Evolutionary conservation across 2,888 invertebrate genomes (phyloP).

Genomic region (Plusia festucae): DNA sequence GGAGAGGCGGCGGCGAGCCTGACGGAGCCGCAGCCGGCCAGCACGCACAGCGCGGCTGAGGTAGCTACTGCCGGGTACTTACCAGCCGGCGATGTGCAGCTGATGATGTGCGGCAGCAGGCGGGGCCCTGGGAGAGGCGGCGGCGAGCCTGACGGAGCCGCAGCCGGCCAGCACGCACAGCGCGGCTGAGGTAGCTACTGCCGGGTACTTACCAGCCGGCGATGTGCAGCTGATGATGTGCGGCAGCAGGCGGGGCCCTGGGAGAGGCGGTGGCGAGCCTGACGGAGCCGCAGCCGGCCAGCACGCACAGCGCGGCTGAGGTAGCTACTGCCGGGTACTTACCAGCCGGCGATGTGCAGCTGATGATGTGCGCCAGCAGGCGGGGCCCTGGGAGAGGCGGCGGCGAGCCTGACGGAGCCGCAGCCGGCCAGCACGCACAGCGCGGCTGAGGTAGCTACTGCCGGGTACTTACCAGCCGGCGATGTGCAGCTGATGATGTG

Average conservation of each 20-base stretch:
- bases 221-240: constrained; percentile 91
- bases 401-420: constrained; percentile 87
- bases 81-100: constrained; percentile 88
- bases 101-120: constrained; percentile 90
- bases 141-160: constrained; percentile 87
- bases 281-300: constrained; percentile 93
- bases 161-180: constrained; percentile 92
- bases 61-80: no score
- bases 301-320: constrained; percentile 86
- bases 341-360: constrained; percentile 88
- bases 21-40: constrained; percentile 93
- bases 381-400: constrained; percentile 84
- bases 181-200: constrained; percentile 67
- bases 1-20: constrained; percentile 77
- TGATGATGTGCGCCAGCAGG: constrained; percentile 90
- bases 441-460: constrained; percentile 67
- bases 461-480: constrained; percentile 68
- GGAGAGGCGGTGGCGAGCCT: constrained; percentile 77
- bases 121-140: constrained; percentile 84
- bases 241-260: constrained; percentile 88
- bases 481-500: constrained; percentile 91
- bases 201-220: constrained; percentile 68
- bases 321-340: no score
- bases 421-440: constrained; percentile 92
- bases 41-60: constrained; percentile 86